Evolutionary conservation across 2,113 vertebrate genomes (phyloP).

Genomic region (Chascanopsetta lugubris): DNA sequence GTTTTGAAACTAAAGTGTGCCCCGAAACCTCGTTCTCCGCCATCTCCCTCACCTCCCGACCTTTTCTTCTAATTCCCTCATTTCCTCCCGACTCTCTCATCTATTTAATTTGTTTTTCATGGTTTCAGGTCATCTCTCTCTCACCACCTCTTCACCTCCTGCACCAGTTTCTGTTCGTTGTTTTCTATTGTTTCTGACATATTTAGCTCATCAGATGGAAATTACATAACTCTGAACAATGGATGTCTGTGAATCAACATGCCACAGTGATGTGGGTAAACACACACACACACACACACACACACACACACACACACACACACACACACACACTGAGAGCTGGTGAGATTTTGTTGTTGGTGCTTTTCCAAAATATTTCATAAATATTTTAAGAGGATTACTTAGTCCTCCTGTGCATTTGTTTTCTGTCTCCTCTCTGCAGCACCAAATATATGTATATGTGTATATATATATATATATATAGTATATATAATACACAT

Average conservation of each 20-base stretch:
- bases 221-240: conserved; percentile 58
- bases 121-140: conserved; percentile 18
- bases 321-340: too few species aligned
- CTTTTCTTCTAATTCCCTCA: not conserved
- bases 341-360: too few species aligned
- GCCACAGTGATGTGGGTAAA: conserved; percentile 12
- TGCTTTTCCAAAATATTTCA: too few species aligned
- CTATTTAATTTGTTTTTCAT: conserved; percentile 10
- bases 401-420: not conserved
- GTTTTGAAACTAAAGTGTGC: too few species aligned
- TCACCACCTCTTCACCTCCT: not conserved
- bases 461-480: not conserved
- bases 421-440: not conserved
- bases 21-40: not conserved
- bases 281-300: conserved; percentile 9
- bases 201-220: conserved; percentile 61
- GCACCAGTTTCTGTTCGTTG: conserved; percentile 3
- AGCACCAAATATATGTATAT: too few species aligned
- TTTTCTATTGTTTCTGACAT: conserved; percentile 47
- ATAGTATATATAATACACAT: too few species aligned
- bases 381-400: too few species aligned
- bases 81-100: conserved; percentile 13
- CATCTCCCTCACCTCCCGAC: not conserved
- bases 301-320: not conserved
- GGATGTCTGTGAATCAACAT: conserved; percentile 37